These are phyloP conservation scores for Porphyrio hochstetteri DNA, from an alignment of 2,113 vertebrate species.

Conservation along the genomic window DNA sequence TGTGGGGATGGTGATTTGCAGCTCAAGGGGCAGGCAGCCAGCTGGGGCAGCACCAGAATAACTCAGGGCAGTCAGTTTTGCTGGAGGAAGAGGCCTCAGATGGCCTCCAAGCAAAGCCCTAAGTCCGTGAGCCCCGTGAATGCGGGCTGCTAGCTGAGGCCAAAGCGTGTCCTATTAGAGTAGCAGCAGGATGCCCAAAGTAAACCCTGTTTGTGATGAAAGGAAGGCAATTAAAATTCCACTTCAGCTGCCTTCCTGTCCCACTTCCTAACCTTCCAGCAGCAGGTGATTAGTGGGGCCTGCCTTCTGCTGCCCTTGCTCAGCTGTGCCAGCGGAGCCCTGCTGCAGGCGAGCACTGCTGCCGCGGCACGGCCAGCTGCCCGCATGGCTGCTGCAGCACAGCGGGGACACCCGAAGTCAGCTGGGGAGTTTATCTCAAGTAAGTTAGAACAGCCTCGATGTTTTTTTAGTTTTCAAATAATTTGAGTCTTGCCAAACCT, in stretches of 20 bases:
- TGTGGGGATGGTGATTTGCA: background rate
- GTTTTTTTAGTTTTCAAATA: background rate
- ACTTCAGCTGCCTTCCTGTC: conserved; percentile 38
- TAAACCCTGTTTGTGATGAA: conserved; percentile 44
- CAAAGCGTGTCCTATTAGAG: background rate
- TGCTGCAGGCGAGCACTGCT: fast-evolving
- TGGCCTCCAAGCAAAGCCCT: background rate
- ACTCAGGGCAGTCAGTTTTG: background rate
- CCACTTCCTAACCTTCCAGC: conserved; percentile 43
- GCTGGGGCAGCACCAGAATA: background rate
- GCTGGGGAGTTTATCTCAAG: fast-evolving
- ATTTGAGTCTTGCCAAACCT: background rate
- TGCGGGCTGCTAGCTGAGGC: background rate
- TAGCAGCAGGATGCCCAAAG: conserved; percentile 23
- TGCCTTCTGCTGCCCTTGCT: background rate
- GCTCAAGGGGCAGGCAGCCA: background rate
- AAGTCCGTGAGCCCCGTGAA: background rate
- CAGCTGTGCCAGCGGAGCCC: background rate
- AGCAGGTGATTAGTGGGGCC: conserved; percentile 27
- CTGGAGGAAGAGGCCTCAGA: background rate
- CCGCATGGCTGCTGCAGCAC: fast-evolving
- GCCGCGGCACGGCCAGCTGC: fast-evolving
- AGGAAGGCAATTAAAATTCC: conserved; percentile 70
- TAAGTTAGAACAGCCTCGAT: background rate
- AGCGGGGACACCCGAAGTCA: fast-evolving